Base-by-base conservation (phyloP, 2,113 vertebrate genomes). In the Halcyon malimbica region DNA sequence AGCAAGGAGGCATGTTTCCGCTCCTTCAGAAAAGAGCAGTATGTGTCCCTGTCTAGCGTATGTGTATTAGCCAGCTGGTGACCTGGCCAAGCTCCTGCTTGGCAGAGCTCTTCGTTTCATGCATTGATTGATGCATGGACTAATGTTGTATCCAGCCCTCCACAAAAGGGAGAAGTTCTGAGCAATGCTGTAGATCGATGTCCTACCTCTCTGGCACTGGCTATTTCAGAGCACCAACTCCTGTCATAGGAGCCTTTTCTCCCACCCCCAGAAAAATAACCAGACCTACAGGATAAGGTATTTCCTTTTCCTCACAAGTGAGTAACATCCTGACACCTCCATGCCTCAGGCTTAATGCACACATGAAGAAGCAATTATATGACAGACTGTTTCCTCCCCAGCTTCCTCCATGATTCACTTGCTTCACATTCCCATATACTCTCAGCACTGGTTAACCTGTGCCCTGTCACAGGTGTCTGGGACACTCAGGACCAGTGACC, bases 261-360 rank as follows among this genome's bases (percentile, higher is more conserved):
- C 56, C 16, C 24, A 87, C 48, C 54, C 48, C 75, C 79, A 3
- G 91, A 79, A 90, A 92, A 96, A 89, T 93, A 92, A 83, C 54
- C 29, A 56, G 75, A 68, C 44, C 29, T 89, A 71, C 60, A 93
- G 83, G 94, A 87, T 83, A 86, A 88, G 11, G 19, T 86, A 53
- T 92, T 95, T 96, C 90, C 88, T 90, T 93, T 90, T 92, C 88
- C 90, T 92, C 26, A 48, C 33, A 13, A 74, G 11, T 90, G 64
- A 90, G 13, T 94, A 91, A 87, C 75, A 95, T 89, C 92, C 84
- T 86, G 81, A 79, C 53, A 86, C 77, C 35, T 90, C 68, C 16
- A 26, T 63, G 59, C 37, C 80, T 89, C 50, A 56, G 63, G 51
- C 62, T 77, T 86, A 85, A 87, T 42, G 56, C 57, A 65, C 73